These are phyloP conservation scores for Troglohyphantes excavatus DNA, from an alignment of 2,888 invertebrate genomes.

Conservation along the genomic window DNA sequence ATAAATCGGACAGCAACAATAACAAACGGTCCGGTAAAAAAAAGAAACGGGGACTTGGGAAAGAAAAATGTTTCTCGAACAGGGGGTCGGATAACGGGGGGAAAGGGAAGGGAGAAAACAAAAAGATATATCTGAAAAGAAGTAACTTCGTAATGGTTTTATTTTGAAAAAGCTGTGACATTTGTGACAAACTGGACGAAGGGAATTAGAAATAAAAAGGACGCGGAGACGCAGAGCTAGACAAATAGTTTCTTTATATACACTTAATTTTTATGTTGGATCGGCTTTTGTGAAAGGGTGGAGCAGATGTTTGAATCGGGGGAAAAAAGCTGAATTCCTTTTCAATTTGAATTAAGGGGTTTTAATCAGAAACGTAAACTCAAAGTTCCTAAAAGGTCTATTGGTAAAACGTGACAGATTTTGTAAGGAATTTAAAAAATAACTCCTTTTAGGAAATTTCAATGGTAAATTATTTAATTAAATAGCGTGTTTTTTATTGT, in stretches of 20 bases:
- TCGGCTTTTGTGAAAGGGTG: neutral
- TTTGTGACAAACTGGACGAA: constrained; percentile 45
- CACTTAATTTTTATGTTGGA: constrained; percentile 14
- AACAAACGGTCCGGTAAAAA: constrained; percentile 17
- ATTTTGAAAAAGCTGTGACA: constrained; percentile 27
- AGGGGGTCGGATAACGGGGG: neutral
- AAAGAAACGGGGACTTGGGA: neutral
- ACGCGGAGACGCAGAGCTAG: constrained; percentile 7
- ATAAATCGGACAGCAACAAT: constrained; percentile 45
- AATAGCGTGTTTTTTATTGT: too few relatives aligned
- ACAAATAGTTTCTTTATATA: constrained; percentile 45
- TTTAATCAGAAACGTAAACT: constrained; percentile 60
- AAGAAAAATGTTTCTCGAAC: constrained; percentile 36
- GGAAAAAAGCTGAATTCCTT: constrained; percentile 16
- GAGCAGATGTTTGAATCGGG: constrained; percentile 33
- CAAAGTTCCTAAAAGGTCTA: constrained; percentile 6
- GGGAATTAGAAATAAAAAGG: constrained; percentile 18
- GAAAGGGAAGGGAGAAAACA: constrained; percentile 33
- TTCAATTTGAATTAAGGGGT: constrained; percentile 43
- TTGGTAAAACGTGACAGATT: constrained; percentile 27
- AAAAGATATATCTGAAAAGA: neutral
- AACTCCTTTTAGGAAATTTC: constrained; percentile 3
- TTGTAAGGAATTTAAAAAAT: neutral
- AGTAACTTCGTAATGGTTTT: constrained; percentile 41
- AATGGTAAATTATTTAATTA: neutral